A percentile compares a stretch with the other conserved stretches of the same genome.
These are phyloP conservation scores for Scolanthus callimorphus DNA, from an alignment of 92 coral and sea anemone species.

Conservation along the genomic window DNA sequence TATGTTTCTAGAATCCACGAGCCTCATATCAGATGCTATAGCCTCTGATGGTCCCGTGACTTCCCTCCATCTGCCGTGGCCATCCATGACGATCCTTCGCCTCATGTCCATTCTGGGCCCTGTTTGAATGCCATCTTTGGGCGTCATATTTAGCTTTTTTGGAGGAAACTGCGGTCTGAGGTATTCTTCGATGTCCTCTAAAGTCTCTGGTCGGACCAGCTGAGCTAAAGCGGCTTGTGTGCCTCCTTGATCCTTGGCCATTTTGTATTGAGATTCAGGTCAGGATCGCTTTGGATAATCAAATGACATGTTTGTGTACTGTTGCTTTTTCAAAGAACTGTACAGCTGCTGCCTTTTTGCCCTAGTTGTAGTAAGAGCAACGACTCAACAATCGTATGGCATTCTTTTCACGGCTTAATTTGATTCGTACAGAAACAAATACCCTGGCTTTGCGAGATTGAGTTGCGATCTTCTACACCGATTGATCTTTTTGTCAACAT, in stretches of 20 bases:
- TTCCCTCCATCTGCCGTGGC: conserved; percentile 95
- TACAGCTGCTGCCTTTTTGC: too few species aligned
- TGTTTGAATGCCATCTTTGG: neutral
- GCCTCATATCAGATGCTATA: neutral
- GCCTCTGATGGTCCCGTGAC: conserved; percentile 15
- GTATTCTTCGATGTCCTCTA: conserved; percentile 73
- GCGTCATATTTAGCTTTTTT: conserved; percentile 3
- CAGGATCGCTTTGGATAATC: too few species aligned
- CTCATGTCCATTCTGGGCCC: conserved; percentile 17
- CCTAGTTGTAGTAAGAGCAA: too few species aligned
- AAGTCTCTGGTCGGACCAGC: conserved; percentile 64
- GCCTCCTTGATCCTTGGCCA: neutral
- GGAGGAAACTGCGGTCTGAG: conserved; percentile 71
- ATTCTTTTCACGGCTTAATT: too few species aligned
- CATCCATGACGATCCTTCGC: conserved; percentile 85
- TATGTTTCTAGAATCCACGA: conserved; percentile 4
- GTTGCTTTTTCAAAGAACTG: too few species aligned
- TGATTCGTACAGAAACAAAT: too few species aligned
- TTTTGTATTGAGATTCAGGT: neutral
- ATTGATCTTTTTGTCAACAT: conserved; percentile 5
- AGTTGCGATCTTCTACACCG: too few species aligned
- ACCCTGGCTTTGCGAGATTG: too few species aligned
- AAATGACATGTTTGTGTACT: too few species aligned
- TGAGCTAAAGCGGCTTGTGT: conserved; percentile 63
- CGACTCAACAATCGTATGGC: too few species aligned